phyloP scores from a whole-genome alignment of 2,113 vertebrate species.

The Pterocles gutturalis region DNA sequence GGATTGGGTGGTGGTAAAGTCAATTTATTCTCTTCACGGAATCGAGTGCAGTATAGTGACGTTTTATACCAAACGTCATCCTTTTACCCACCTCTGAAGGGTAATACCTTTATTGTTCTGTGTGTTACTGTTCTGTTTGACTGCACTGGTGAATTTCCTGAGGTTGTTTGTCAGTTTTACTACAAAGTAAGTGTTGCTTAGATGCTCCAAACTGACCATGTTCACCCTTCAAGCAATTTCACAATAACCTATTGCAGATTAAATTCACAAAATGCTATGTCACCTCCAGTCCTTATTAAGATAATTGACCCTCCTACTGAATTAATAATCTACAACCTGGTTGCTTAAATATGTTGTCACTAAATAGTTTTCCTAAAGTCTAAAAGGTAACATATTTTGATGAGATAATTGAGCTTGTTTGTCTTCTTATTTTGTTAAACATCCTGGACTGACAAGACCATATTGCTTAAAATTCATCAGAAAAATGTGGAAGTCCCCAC shows the following conservation, averaged over 20 bases:
- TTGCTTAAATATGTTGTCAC: background rate
- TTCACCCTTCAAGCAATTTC: constrained; percentile 24
- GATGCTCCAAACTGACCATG: constrained; percentile 48
- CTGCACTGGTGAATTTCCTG: background rate
- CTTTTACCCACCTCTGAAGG: background rate
- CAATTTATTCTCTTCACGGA: background rate
- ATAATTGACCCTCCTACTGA: constrained; percentile 39
- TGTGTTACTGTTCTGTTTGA: background rate
- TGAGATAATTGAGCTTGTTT: background rate
- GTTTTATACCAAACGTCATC: background rate
- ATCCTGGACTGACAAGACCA: background rate
- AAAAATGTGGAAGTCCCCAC: background rate
- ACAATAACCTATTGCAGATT: constrained; percentile 48
- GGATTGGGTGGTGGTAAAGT: background rate
- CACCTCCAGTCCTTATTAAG: constrained; percentile 29
- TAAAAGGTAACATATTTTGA: background rate
- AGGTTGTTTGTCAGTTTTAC: constrained; percentile 38
- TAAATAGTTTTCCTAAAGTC: constrained; percentile 3
- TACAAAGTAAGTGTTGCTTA: constrained; percentile 45
- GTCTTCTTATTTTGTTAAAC: background rate
- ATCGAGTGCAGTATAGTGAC: background rate
- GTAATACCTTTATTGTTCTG: background rate
- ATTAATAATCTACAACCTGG: constrained; percentile 44
- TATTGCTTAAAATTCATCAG: background rate
- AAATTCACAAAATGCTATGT: constrained; percentile 53